Conservation (phyloP, 2,113 vertebrate species). For the Saguinus midas region DNA sequence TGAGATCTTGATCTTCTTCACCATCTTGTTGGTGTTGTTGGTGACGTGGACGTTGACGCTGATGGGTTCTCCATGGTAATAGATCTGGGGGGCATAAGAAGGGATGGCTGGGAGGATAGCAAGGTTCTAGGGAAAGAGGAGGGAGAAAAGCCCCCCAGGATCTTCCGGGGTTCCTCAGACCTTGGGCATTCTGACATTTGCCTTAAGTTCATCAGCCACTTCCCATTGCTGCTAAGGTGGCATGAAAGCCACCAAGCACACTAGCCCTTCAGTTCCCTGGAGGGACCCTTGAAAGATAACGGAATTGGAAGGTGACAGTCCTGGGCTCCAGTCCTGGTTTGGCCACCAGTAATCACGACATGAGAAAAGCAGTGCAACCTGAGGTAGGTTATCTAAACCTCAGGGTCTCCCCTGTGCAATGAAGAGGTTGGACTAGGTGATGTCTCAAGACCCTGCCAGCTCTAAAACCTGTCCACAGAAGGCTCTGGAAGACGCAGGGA, state of each 20-base stretch:
- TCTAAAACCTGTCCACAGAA: neutral
- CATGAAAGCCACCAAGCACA: neutral
- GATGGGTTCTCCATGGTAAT: conserved; percentile 98
- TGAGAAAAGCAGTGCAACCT: fast-evolving
- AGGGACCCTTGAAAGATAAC: neutral
- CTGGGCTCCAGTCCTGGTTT: neutral
- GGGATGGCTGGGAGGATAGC: neutral
- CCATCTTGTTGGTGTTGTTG: conserved; percentile 98
- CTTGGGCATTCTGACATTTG: neutral
- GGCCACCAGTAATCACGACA: neutral
- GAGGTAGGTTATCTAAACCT: neutral
- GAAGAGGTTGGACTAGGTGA: neutral
- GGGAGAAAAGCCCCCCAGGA: neutral
- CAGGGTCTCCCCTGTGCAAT: neutral
- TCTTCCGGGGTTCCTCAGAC: neutral
- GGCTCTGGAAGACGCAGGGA: neutral
- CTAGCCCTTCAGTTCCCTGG: neutral
- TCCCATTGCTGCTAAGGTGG: neutral
- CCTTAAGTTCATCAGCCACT: neutral
- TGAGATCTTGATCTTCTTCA: conserved; percentile 98
- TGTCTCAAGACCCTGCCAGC: neutral
- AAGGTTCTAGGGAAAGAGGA: neutral
- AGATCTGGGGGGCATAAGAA: conserved; percentile 86
- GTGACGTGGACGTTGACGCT: conserved; percentile 97
- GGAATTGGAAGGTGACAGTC: neutral